Evolutionary conservation across 1,140 invertebrate genomes (phyloP), one percentile per base, ranked within the genome.

Genomic region (Drosophila bocqueti): DNA sequence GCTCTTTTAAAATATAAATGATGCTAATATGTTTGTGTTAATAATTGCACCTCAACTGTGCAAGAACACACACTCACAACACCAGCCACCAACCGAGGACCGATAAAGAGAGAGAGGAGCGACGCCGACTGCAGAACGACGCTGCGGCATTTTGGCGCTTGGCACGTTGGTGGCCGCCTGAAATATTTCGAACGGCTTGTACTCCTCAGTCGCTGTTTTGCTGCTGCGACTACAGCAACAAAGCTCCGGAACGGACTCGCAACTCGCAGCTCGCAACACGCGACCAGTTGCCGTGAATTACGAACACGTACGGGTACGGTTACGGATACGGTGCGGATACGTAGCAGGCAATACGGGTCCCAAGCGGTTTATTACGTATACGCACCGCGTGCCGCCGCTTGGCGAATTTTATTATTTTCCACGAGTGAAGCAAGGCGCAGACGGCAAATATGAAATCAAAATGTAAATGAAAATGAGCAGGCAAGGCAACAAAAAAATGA

Each of bases 141-240:
- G 74, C 85, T 89, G 85, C 84, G 84, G 81, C 84, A 84, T 79
- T 89, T 84, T 90, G 81, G 81, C 69, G 76, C 67, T 86, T 79
- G 73, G 73, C 42, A 54, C 46, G 60, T 84, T 80, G 72, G 77
- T 84, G 72, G 84, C 81, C 85, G 21, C 21, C 36, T 57, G 54
- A 40, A 57, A 81, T 84, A 66, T 81, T 89, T 81, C 63, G 83
- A 77, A 65, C 68, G 81, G 71, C 69, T 69, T 60, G 62, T 73
- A 60, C 59, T 67, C 63, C 71, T 74, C 81, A 84, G 86, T 90
- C 76, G 67, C 60, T 78, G 64, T 81, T 89, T 78, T 81, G 81
- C 81, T 67, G 85, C 81, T 81, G 85, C 84, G 76, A 62, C 52
- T 72, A 46, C 61, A 85, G 75, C 85, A 73, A 77, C 72, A 71